Conservation (phyloP, 2,888 invertebrate species). For the Eucera pruinosa region DNA sequence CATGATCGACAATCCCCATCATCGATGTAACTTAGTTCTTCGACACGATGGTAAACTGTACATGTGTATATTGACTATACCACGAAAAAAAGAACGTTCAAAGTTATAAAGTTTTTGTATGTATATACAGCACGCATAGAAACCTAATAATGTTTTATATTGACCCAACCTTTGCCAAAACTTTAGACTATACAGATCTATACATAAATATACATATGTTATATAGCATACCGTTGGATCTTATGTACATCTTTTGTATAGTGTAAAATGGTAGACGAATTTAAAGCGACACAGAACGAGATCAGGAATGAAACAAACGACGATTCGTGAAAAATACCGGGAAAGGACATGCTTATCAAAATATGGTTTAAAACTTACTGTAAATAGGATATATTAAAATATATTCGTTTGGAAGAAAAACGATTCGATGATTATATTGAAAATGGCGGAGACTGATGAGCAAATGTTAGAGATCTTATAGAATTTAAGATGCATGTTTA, state of each 20-base stretch:
- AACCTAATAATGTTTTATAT: conserved; percentile 77
- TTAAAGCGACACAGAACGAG: conserved; percentile 50
- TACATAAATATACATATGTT: conserved; percentile 55
- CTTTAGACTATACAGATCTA: conserved; percentile 70
- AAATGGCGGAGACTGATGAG: conserved; percentile 39
- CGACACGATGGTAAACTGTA: conserved; percentile 75
- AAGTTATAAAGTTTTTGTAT: conserved; percentile 76
- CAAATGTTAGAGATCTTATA: conserved; percentile 44
- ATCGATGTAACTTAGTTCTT: conserved; percentile 72
- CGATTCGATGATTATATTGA: conserved; percentile 18
- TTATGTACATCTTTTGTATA: conserved; percentile 81
- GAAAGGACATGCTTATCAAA: conserved; percentile 24
- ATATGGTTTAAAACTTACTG: conserved; percentile 11
- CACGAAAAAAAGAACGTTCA: conserved; percentile 69
- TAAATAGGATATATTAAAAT: conserved; percentile 36
- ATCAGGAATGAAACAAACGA: conserved; percentile 31
- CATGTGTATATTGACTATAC: conserved; percentile 77
- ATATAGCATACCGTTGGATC: conserved; percentile 79
- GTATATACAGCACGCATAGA: conserved; percentile 67
- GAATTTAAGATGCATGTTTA: conserved; percentile 59
- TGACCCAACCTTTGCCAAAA: conserved; percentile 81
- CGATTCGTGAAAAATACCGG: neutral
- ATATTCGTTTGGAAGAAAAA: conserved; percentile 10
- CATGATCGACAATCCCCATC: conserved; percentile 81
- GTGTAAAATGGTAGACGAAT: conserved; percentile 74